A percentile compares a stretch with the other conserved stretches of the same genome.
Evolutionary conservation across 2,113 vertebrate species (phyloP).

Genomic region (Chroicocephalus ridibundus): DNA sequence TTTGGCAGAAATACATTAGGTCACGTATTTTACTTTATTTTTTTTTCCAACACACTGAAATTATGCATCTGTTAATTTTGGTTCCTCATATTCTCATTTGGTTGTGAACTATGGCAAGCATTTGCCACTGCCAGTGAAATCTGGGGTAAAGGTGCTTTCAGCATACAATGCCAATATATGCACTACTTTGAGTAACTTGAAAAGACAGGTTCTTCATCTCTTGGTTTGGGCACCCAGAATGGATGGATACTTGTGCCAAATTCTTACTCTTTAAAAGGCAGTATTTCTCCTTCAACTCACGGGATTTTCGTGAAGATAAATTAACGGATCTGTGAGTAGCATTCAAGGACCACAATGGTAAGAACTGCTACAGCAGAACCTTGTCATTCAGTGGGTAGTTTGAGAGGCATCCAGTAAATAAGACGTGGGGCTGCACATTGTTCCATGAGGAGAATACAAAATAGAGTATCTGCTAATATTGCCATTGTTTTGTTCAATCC

Average conservation of each 20-base stretch:
- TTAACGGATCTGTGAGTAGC: not conserved
- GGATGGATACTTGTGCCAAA: not conserved
- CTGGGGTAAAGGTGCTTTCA: not conserved
- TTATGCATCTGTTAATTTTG: not conserved
- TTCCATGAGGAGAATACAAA: not conserved
- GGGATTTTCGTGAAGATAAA: not conserved
- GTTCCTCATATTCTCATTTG: not conserved
- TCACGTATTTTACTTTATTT: not conserved
- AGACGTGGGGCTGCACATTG: not conserved
- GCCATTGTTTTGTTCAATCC: not conserved
- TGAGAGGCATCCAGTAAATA: not conserved
- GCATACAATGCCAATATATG: not conserved
- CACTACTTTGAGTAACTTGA: not conserved
- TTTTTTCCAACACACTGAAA: not conserved
- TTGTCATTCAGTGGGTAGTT: not conserved
- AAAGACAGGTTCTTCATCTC: not conserved
- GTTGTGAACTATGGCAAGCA: not conserved
- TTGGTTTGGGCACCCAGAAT: not conserved
- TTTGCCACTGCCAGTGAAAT: not conserved
- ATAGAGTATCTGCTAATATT: not conserved
- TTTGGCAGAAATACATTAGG: not conserved
- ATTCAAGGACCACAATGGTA: not conserved
- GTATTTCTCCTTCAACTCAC: not conserved
- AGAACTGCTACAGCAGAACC: not conserved
- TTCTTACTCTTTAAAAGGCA: not conserved